Evolutionary conservation across 2,113 vertebrate genomes (phyloP).

Genomic region (Genyomyrus donnyi): DNA sequence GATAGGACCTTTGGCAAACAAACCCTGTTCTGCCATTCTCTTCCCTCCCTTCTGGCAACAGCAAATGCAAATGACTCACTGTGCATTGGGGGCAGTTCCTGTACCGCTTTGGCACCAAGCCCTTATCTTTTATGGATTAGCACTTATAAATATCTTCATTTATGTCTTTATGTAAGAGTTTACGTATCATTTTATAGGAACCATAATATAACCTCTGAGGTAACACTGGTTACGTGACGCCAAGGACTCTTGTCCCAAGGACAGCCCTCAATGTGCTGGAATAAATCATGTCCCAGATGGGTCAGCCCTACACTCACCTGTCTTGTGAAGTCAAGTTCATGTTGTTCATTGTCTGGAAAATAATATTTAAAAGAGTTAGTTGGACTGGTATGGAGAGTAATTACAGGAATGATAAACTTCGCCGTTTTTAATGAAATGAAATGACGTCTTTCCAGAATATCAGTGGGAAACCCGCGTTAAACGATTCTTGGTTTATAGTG

Average conservation of each 20-base stretch:
- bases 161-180: neutral
- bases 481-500: neutral
- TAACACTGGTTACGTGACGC: neutral
- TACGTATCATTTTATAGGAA: neutral
- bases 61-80: constrained; percentile 59
- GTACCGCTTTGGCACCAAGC: constrained; percentile 19
- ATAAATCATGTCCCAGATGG: neutral
- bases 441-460: neutral
- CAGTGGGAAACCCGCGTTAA: neutral
- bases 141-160: neutral
- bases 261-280: neutral
- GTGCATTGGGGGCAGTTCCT: constrained; percentile 46
- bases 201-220: neutral
- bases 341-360: constrained; percentile 69
- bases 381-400: no score
- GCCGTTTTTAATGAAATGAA: neutral
- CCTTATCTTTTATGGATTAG: neutral
- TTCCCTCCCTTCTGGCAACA: constrained; percentile 59
- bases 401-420: neutral
- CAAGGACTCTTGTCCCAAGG: neutral
- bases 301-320: constrained; percentile 66
- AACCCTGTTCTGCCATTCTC: constrained; percentile 32
- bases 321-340: constrained; percentile 79
- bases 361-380: constrained; percentile 22
- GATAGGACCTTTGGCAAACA: constrained; percentile 48